Base-by-base conservation (phyloP, 2,113 vertebrate species). In the Salvelinus alpinus region DNA sequence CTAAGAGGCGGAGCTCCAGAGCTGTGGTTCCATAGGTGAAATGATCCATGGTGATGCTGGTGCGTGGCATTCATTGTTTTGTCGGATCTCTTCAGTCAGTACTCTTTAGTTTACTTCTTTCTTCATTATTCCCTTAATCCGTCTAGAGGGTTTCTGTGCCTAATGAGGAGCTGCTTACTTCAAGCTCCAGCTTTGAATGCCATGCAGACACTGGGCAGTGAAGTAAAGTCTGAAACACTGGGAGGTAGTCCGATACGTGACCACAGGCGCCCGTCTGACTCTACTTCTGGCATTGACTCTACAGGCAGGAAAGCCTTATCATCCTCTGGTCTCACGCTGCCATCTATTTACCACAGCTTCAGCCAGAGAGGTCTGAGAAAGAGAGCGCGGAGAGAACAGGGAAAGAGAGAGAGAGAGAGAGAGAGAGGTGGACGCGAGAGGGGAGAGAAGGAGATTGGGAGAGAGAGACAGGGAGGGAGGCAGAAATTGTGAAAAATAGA, bases 21-120 rank as follows among this genome's bases (percentile, higher is more conserved):
- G 29, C 84, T 88, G 78, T 62, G 59, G 59, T 62, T 62, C 59
- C 59, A 4, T n/a, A 62, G 70, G 51, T 31, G 70, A 48, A 34
- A 57, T 16, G 57, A 48, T 31, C 25, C 18, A 29, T 29, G 13
- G n/a, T 62, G 59, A 22, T 62, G 24, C 25, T n/a, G 48, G 8
- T 14, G 47, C 7, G 70, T 57, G 11, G 16, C 16, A 29, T 72
- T 72, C 70, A 72, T 72, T 59, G 13, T 59, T 25, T 1, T 29
- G 59, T 29, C 12, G 25, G 31, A 57, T 25, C 24, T 6, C 6
- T 54, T 51, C 51, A 54, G 13, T 54, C 16, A 54, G 16, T 18
- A 3, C 29, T 59, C 27, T 72, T 59, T 51, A 13, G 27, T n/a
- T 54, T 3, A 18, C 12, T 54, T 54, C 3, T 44, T 44, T 71